Percentiles rank a stretch among this genome's conserved stretches.
Evolutionary conservation across 2,797 vertebrate genomes (phyloP).

Genomic region (Acanthurus leucopareius): DNA sequence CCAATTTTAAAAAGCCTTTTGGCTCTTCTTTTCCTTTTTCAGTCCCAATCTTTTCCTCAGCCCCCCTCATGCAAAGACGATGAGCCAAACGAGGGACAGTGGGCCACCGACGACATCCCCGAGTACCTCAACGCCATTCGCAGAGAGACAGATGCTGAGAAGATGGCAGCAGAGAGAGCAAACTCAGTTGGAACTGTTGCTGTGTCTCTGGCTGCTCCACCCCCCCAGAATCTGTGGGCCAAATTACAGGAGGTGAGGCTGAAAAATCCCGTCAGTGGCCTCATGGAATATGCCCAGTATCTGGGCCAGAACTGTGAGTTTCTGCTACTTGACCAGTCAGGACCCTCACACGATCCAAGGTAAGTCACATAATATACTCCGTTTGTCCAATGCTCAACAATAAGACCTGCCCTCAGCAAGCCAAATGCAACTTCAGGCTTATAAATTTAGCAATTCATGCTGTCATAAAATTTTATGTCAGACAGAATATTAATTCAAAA

Average conservation of each 20-base stretch:
- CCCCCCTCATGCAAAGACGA: slow-evolving; percentile 45
- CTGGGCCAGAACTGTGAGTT: slow-evolving; percentile 93
- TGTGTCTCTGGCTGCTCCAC: slow-evolving; percentile 86
- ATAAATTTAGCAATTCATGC: too few relatives aligned
- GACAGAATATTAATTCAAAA: too few relatives aligned
- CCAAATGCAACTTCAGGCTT: too few relatives aligned
- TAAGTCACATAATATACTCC: slow-evolving; percentile 72
- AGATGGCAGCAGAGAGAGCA: slow-evolving; percentile 51
- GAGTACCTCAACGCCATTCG: slow-evolving; percentile 91
- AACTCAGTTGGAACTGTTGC: slow-evolving; percentile 78
- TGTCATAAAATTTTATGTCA: too few relatives aligned
- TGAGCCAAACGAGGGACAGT: slow-evolving; percentile 74
- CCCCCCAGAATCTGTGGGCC: slow-evolving; percentile 84
- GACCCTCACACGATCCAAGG: slow-evolving; percentile 96
- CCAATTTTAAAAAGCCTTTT: slow-evolving; percentile 21
- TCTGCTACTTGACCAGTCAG: slow-evolving; percentile 92
- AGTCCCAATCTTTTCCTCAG: slow-evolving; percentile 8
- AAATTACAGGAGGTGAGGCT: slow-evolving; percentile 92
- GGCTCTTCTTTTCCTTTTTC: background rate
- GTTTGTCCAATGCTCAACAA: background rate
- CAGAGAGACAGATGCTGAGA: slow-evolving; percentile 74
- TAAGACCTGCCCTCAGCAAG: too few relatives aligned
- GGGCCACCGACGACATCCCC: slow-evolving; percentile 94
- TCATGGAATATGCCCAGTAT: slow-evolving; percentile 94
- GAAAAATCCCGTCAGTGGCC: slow-evolving; percentile 95